phyloP scores from a whole-genome alignment of 1,140 invertebrate genomes.

The Agrypnia vestita region DNA sequence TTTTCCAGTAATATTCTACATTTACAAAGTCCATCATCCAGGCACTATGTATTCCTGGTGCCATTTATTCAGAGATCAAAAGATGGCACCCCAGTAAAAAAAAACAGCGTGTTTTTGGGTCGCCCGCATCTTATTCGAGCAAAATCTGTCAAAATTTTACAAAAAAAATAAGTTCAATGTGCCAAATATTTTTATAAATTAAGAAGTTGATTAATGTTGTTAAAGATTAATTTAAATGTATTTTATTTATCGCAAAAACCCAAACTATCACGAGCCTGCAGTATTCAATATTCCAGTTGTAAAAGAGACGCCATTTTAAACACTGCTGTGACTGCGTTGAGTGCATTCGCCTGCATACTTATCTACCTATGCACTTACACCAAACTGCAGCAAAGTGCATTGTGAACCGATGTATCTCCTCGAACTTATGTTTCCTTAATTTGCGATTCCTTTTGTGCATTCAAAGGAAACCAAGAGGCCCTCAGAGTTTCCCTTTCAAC shows the following conservation, averaged over 20 bases:
- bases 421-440: constrained; percentile 57
- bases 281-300: constrained; percentile 1
- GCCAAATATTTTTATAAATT: too few relatives aligned
- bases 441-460: constrained; percentile 61
- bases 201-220: not conserved
- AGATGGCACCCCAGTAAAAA: constrained; percentile 20
- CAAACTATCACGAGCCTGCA: not conserved
- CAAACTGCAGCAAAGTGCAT: constrained; percentile 56
- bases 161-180: too few relatives aligned
- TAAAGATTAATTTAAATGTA: not conserved
- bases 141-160: too few relatives aligned
- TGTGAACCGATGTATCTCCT: constrained; percentile 56
- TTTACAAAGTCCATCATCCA: constrained; percentile 7
- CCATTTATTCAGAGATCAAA: constrained; percentile 27
- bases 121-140: too few relatives aligned
- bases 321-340: constrained; percentile 28
- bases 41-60: constrained; percentile 3
- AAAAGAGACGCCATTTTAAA: constrained; percentile 6
- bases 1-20: constrained; percentile 7
- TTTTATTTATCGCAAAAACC: not conserved
- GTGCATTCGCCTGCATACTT: constrained; percentile 49
- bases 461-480: constrained; percentile 60
- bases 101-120: too few relatives aligned
- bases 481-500: constrained; percentile 58
- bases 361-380: constrained; percentile 43